phyloP scores from a whole-genome alignment of 2,113 vertebrate species.

The Calidris pugnax region DNA sequence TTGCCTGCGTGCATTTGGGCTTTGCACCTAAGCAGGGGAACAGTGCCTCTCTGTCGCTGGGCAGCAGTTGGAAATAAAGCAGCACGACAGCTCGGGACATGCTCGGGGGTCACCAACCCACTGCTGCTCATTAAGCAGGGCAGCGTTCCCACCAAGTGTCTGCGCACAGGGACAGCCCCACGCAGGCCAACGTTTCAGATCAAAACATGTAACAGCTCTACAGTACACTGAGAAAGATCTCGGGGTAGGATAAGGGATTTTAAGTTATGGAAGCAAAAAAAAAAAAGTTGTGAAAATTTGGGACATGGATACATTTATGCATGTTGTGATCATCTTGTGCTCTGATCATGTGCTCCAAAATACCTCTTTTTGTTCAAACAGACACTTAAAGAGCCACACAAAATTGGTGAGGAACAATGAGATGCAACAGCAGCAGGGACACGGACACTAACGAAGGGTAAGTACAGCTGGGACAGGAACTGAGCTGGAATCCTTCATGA shows the following conservation, averaged over 20 bases:
- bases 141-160: fast-evolving
- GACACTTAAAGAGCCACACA: not conserved
- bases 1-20: not conserved
- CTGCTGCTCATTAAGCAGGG: not conserved
- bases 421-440: not conserved
- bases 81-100: not conserved
- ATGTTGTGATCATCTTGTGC: not conserved
- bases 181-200: not conserved
- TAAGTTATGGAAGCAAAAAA: not conserved
- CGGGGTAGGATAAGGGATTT: not conserved
- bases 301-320: fast-evolving
- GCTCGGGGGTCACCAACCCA: not conserved
- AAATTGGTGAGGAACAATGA: not conserved
- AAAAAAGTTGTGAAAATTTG: not conserved
- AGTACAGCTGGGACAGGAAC: fast-evolving
- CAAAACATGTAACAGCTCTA: not conserved
- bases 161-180: not conserved
- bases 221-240: not conserved
- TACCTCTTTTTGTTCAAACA: not conserved
- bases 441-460: fast-evolving
- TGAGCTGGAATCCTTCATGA: not conserved
- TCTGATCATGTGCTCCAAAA: not conserved
- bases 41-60: conserved; percentile 24
- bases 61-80: conserved; percentile 22
- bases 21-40: not conserved